Base-by-base conservation (phyloP, 2,113 vertebrate genomes). In the Orycteropus afer region DNA sequence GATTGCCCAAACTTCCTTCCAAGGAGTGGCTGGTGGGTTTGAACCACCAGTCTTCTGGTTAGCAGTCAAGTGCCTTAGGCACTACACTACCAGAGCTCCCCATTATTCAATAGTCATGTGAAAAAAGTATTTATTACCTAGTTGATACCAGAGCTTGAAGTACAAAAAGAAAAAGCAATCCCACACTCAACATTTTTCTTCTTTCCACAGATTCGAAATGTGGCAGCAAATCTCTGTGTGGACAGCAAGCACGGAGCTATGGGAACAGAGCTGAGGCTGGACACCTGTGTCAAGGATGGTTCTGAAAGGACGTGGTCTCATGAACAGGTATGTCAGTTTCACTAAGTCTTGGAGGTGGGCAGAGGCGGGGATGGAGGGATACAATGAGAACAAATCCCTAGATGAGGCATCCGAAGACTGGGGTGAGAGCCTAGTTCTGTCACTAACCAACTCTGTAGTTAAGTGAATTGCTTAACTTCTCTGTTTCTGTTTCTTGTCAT, bases 301-400 rank as follows among this genome's bases (percentile, higher is more conserved):
- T 99, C 98, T 0, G 99, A 99, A 94, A 98, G 99, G 85, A 99
- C 99, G 0, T 99, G 99, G 99, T 99, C 99, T 29, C 99, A 99
- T 0, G 99, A 99, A 51, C 99, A 99, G 99, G 99, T 99, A 97
- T 34, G 91, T 97, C 1, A 10, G 34, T 13, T 0, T 1, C 0
- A 7, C 0, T 85, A 51, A 47, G 23, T 32, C 29, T 9, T 0
- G 0, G 51, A 4, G 0, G 5, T 0, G 1, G 4, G 6, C 27
- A 7, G 13, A 42, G 32, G 23, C 2, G 2, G 69, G 20, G 3
- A 0, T 2, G 49, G 49, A 27, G 13, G 2, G 10, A 5, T 0
- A 1, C 14, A 4, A 45, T 7, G 15, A 59, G 32, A 34, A 42
- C 1, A 57, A 11, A 32, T 2, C 18, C 59, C 45, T 2, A 15